phyloP scores from a whole-genome alignment of 2,888 invertebrate species.

The Erebia aethiops region DNA sequence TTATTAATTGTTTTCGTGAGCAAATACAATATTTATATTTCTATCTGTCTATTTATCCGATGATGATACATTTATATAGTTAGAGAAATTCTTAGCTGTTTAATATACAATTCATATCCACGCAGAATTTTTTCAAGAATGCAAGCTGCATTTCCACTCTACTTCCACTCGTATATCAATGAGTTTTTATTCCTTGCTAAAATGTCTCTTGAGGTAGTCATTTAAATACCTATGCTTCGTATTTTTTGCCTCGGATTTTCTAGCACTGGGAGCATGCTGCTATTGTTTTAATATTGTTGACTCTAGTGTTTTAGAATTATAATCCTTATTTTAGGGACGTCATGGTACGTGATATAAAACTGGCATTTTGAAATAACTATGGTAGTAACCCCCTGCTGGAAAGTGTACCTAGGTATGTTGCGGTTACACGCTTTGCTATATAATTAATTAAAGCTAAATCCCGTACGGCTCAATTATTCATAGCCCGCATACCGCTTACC shows the following conservation, averaged over 20 bases:
- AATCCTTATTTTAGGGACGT: too few species aligned
- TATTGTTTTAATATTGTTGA: too few species aligned
- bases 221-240: too few species aligned
- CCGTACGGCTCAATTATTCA: too few species aligned
- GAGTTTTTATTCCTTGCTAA: neutral
- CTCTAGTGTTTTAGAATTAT: too few species aligned
- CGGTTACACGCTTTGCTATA: slow-evolving; percentile 13
- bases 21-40: neutral
- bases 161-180: neutral
- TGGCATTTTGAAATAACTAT: neutral
- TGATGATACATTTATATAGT: neutral
- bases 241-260: too few species aligned
- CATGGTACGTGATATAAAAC: too few species aligned
- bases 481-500: slow-evolving; percentile 19
- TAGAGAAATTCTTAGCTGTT: neutral
- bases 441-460: slow-evolving; percentile 29
- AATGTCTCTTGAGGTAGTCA: too few species aligned
- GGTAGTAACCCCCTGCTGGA: neutral
- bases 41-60: neutral
- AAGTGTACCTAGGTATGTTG: slow-evolving; percentile 4
- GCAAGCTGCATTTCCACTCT: neutral
- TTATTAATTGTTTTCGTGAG: too few species aligned
- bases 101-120: neutral
- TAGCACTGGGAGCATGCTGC: too few species aligned
- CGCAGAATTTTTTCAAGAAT: neutral